These are phyloP conservation scores for Leptocoma aspasia DNA, from an alignment of 2,113 vertebrate species.

Conservation along the genomic window DNA sequence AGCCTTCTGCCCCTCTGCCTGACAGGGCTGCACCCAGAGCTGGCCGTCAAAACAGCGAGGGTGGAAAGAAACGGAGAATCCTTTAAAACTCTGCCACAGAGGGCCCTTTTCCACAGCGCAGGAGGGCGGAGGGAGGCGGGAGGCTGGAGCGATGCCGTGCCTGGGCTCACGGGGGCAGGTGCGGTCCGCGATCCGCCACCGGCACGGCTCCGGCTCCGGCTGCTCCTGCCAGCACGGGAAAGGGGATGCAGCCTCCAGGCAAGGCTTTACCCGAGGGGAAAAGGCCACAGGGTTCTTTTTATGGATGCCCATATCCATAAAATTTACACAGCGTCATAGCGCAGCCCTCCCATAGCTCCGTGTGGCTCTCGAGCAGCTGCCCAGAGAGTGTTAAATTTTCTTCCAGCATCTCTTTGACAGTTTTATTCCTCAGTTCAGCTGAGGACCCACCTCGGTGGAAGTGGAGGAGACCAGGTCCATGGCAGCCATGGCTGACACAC, in stretches of 20 bases:
- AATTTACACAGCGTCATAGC: fast-evolving
- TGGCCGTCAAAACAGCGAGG: fast-evolving
- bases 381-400: fast-evolving
- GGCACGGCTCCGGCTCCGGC: not conserved
- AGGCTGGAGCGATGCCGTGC: not conserved
- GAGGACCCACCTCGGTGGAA: not conserved
- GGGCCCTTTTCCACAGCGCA: not conserved
- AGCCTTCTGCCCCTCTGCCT: not conserved
- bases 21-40: fast-evolving
- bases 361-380: fast-evolving
- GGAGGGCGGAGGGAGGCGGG: not conserved
- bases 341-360: fast-evolving
- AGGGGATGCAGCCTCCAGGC: not conserved
- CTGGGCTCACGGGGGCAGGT: conserved; percentile 20
- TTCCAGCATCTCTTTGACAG: not conserved
- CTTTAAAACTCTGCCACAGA: fast-evolving
- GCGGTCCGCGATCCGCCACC: not conserved
- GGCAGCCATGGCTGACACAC: not conserved
- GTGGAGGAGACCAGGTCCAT: fast-evolving
- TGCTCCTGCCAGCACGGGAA: fast-evolving
- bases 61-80: not conserved
- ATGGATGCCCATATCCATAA: not conserved
- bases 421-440: not conserved
- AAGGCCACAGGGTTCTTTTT: not conserved
- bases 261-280: not conserved